These are phyloP conservation scores for Sebastes steindachneri DNA, from an alignment of 2,797 vertebrate species.

Conservation along the genomic window DNA sequence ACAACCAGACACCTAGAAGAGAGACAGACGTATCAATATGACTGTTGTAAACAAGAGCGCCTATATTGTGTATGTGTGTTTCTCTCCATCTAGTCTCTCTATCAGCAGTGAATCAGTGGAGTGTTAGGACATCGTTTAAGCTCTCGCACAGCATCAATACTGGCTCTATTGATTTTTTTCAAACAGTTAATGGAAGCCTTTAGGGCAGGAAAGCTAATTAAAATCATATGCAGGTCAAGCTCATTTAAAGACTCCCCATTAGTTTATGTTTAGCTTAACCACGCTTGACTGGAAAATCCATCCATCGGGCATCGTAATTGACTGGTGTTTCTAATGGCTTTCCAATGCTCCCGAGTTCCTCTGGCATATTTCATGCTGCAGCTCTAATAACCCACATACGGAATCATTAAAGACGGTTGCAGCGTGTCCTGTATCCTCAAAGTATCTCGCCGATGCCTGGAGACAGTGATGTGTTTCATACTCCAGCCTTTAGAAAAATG, in stretches of 20 bases:
- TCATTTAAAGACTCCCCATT: constrained; percentile 85
- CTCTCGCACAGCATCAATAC: constrained; percentile 75
- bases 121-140: constrained; percentile 80
- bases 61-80: constrained; percentile 29
- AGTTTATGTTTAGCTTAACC: constrained; percentile 84
- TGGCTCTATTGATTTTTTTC: constrained; percentile 81
- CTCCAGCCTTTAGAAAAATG: constrained; percentile 5
- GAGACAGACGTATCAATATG: constrained; percentile 49
- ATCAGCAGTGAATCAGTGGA: constrained; percentile 69
- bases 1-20: constrained; percentile 25
- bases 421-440: constrained; percentile 46
- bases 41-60: constrained; percentile 54
- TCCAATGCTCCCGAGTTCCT: constrained; percentile 72
- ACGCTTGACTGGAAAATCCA: constrained; percentile 83
- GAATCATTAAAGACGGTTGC: constrained; percentile 64
- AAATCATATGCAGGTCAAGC: constrained; percentile 87
- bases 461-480: constrained; percentile 35
- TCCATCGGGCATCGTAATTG: constrained; percentile 81
- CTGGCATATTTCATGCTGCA: constrained; percentile 63
- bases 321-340: constrained; percentile 82
- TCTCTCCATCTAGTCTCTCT: constrained; percentile 48
- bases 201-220: constrained; percentile 85
- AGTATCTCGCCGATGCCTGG: constrained; percentile 33
- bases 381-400: constrained; percentile 57
- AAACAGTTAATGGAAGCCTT: constrained; percentile 86